Percentiles rank a stretch among this genome's conserved stretches.
These are phyloP conservation scores for Scaptomyza graminum DNA, from an alignment of 1,140 invertebrate genomes.

Conservation along the genomic window DNA sequence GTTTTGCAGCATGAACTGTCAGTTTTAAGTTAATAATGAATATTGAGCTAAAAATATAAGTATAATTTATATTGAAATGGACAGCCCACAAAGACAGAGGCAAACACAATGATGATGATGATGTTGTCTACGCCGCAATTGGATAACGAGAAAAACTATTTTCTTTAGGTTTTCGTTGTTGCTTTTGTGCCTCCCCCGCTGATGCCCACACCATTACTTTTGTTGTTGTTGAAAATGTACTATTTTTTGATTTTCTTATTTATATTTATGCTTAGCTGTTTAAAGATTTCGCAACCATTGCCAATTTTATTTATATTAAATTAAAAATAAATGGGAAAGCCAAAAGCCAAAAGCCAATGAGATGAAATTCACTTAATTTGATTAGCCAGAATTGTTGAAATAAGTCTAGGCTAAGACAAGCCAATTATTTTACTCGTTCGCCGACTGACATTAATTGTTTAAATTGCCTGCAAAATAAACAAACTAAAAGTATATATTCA, in stretches of 20 bases:
- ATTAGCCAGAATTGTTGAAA: slow-evolving; percentile 46
- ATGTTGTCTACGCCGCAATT: slow-evolving; percentile 21
- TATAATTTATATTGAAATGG: slow-evolving; percentile 37
- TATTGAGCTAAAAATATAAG: slow-evolving; percentile 51
- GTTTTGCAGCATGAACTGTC: slow-evolving; percentile 41
- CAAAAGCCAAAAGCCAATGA: slow-evolving; percentile 22
- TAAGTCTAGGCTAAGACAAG: slow-evolving; percentile 25
- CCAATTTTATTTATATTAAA: slow-evolving; percentile 56
- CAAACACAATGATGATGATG: slow-evolving; percentile 15
- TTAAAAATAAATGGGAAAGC: slow-evolving; percentile 33
- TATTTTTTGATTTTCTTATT: slow-evolving; percentile 11
- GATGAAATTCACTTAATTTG: slow-evolving; percentile 67
- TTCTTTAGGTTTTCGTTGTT: slow-evolving; percentile 10
- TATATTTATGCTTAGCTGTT: slow-evolving; percentile 34
- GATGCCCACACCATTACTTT: not conserved
- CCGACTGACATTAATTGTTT: slow-evolving; percentile 78
- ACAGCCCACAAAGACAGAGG: slow-evolving; percentile 13
- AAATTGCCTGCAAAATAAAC: slow-evolving; percentile 59
- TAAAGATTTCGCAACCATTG: slow-evolving; percentile 35
- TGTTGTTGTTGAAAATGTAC: slow-evolving; percentile 26
- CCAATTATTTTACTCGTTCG: slow-evolving; percentile 55
- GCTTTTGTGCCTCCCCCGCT: slow-evolving; percentile 34
- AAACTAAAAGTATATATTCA: slow-evolving; percentile 23
- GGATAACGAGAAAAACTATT: slow-evolving; percentile 22
- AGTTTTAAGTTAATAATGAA: slow-evolving; percentile 78